A percentile compares a stretch with the other conserved stretches of the same genome.
Conservation (phyloP, 64 coral and sea anemone species). For the Catalaphyllia jardinei region DNA sequence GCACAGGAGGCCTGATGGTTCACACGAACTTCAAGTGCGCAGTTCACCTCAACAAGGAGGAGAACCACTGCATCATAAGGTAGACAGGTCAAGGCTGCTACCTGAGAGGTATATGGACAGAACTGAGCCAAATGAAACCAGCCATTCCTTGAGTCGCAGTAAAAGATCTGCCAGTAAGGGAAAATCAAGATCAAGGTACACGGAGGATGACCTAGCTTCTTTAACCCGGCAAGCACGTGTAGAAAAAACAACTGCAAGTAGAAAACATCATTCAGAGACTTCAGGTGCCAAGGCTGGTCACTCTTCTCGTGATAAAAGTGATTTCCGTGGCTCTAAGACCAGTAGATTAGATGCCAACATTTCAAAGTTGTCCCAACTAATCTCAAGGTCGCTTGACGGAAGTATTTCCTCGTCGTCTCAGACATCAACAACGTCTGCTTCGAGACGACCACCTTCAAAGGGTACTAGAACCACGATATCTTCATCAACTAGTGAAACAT, state of each 20-base stretch:
- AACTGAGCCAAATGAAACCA: neutral
- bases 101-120: neutral
- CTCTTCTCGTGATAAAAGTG: neutral
- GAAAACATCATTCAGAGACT: neutral
- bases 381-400: slow-evolving; percentile 8
- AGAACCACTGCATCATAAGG: neutral
- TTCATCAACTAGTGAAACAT: slow-evolving; percentile 16
- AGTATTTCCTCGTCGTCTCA: slow-evolving; percentile 28
- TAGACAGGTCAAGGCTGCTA: neutral
- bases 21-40: neutral
- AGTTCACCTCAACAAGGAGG: neutral
- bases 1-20: neutral
- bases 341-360: slow-evolving; percentile 15
- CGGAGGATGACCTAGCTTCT: neutral
- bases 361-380: slow-evolving; percentile 4
- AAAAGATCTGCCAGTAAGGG: neutral
- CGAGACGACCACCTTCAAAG: neutral
- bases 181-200: slow-evolving; percentile 16
- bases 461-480: neutral
- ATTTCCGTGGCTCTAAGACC: neutral
- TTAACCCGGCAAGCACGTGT: neutral
- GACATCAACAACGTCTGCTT: neutral
- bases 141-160: neutral
- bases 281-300: neutral
- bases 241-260: neutral